Evolutionary conservation across 2,113 vertebrate genomes (phyloP), one percentile per base, ranked within the genome.

Genomic region (Clinocottus analis): DNA sequence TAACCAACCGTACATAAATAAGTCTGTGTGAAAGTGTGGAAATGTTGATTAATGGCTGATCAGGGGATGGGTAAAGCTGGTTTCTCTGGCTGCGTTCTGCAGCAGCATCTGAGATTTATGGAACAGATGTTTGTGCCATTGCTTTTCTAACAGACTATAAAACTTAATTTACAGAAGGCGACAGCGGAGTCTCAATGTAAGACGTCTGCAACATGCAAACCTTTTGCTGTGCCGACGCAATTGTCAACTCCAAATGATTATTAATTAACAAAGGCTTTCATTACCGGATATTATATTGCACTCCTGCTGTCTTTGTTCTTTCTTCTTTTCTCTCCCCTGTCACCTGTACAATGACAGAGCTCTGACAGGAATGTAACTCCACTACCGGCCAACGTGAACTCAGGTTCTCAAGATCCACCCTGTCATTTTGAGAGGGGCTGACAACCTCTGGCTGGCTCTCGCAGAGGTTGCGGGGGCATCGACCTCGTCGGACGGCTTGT

Each of bases 91-190:
- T 68, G 69, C 80, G 71, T 74, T 83, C 71, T 21, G 72, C 84
- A 72, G 61, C 85, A 82, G 72, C 83, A 89, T 80, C 83, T 87
- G 72, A 90, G 90, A 89, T 91, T 89, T 88, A 90, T 88, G 82
- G 72, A 55, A 78, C 87, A 93, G 86, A 89, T 92, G 83, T 90
- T 88, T 87, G 83, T 86, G 84, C 72, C 78, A 83, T 89, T 81
- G 86, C 85, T 79, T 79, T 70, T 90, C 83, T 79, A 81, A 84
- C 86, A 66, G 87, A 88, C 87, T 83, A 91, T 90, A 79, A 91
- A 91, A 89, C 85, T 85, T 86, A 39, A 89, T 90, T 91, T 84
- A 87, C 79, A 86, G 72, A 82, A 76, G 71, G 79, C 73, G 80
- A 67, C 65, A 58, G 67, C 47, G 17, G 66, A 70, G 75, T 65